Conservation (phyloP, 2,888 invertebrate species). For the Patella ulyssiponensis region DNA sequence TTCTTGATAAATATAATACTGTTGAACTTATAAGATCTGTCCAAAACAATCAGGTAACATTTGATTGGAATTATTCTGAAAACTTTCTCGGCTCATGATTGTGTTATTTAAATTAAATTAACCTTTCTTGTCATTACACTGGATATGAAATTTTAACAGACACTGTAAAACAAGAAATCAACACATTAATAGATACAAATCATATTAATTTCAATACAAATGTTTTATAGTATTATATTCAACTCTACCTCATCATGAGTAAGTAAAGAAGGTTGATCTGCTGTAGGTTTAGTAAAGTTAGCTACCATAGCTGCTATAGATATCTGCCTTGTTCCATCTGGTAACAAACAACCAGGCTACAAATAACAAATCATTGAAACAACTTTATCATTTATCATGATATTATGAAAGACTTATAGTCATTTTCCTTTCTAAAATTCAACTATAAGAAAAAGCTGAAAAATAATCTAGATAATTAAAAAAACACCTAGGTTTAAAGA, state of each 20-base stretch:
- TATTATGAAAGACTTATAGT: background rate
- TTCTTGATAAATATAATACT: background rate
- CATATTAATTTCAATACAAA: too few species aligned
- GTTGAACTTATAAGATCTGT: too few species aligned
- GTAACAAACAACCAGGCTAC: slow-evolving; percentile 67
- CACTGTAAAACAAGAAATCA: too few species aligned
- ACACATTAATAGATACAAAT: too few species aligned
- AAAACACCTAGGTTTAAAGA: too few species aligned
- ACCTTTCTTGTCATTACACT: too few species aligned
- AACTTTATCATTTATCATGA: background rate
- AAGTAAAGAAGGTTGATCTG: slow-evolving; percentile 73
- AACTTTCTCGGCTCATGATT: too few species aligned
- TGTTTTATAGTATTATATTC: too few species aligned
- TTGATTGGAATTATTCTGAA: too few species aligned
- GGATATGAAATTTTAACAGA: too few species aligned
- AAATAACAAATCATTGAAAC: slow-evolving; percentile 21
- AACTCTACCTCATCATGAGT: slow-evolving; percentile 73
- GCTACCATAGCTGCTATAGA: slow-evolving; percentile 74
- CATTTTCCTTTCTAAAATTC: background rate
- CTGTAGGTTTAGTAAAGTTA: slow-evolving; percentile 74
- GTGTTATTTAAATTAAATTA: too few species aligned
- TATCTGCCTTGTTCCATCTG: slow-evolving; percentile 68
- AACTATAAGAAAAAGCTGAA: background rate
- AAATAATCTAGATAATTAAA: background rate
- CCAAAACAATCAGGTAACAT: too few species aligned